Conservation (phyloP, 1,140 invertebrate species). For the Lamellibrachia luymesi region DNA sequence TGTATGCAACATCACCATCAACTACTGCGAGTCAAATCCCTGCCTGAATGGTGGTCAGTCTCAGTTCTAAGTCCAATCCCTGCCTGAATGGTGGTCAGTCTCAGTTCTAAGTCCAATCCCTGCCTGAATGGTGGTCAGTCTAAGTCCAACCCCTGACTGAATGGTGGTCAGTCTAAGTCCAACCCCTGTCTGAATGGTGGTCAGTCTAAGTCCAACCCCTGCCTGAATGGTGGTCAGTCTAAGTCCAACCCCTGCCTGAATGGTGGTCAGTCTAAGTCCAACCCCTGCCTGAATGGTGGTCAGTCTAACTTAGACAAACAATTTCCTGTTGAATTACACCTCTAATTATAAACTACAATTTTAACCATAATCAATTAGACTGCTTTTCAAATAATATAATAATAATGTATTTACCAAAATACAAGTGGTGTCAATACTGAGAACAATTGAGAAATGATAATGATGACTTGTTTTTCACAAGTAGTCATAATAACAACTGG, state of each 20-base stretch:
- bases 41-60: slow-evolving; percentile 26
- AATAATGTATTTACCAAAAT: slow-evolving; percentile 24
- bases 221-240: too few species aligned
- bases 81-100: too few species aligned
- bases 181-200: too few species aligned
- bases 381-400: slow-evolving; percentile 33
- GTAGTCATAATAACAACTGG: background rate
- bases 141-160: too few species aligned
- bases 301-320: slow-evolving; percentile 21
- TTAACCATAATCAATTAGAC: slow-evolving; percentile 30
- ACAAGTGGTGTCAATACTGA: slow-evolving; percentile 13
- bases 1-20: background rate
- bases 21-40: slow-evolving; percentile 16
- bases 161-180: too few species aligned
- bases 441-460: background rate
- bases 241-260: too few species aligned
- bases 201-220: too few species aligned
- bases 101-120: too few species aligned
- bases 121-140: too few species aligned
- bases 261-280: too few species aligned
- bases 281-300: slow-evolving; percentile 12
- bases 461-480: background rate
- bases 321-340: slow-evolving; percentile 27
- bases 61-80: background rate
- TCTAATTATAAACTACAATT: slow-evolving; percentile 15